Conservation (phyloP, 1,140 invertebrate species). For the Aphelinus atriplicis region DNA sequence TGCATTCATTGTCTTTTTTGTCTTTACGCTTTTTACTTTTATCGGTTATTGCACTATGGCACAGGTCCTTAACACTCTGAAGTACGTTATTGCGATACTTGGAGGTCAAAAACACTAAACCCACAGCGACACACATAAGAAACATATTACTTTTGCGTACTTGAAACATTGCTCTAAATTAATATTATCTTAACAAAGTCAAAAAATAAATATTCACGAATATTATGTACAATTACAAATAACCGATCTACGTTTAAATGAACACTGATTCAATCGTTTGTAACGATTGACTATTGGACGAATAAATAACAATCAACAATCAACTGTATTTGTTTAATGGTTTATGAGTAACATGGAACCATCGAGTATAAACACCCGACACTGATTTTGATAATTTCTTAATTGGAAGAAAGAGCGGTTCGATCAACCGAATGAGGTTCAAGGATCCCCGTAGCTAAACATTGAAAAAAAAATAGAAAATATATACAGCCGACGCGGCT, state of each 20-base stretch:
- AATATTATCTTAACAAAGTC: slow-evolving; percentile 31
- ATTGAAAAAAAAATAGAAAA: slow-evolving; percentile 24
- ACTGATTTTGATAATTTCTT: too few relatives aligned
- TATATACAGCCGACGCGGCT: slow-evolving; percentile 25
- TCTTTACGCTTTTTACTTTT: slow-evolving; percentile 27
- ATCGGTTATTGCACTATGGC: slow-evolving; percentile 49
- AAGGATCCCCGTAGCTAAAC: slow-evolving; percentile 43
- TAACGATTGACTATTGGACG: slow-evolving; percentile 21
- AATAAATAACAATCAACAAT: slow-evolving; percentile 17
- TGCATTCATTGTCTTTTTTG: slow-evolving; percentile 35
- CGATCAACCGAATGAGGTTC: slow-evolving; percentile 38
- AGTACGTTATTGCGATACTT: slow-evolving; percentile 62
- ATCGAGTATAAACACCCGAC: too few relatives aligned
- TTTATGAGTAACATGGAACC: too few relatives aligned
- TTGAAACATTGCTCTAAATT: slow-evolving; percentile 46
- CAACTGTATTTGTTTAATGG: too few relatives aligned
- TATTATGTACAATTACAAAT: slow-evolving; percentile 26
- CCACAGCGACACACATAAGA: slow-evolving; percentile 59
- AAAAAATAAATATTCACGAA: slow-evolving; percentile 23
- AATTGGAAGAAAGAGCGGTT: too few relatives aligned
- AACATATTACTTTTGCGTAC: slow-evolving; percentile 55
- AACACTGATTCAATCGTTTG: slow-evolving; percentile 1
- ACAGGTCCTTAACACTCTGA: slow-evolving; percentile 56
- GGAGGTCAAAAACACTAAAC: slow-evolving; percentile 58
- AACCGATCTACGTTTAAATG: too few relatives aligned